A percentile compares a stretch with the other conserved stretches of the same genome.
phyloP scores from a whole-genome alignment of 2,113 vertebrate genomes.

The Myotis davidii region DNA sequence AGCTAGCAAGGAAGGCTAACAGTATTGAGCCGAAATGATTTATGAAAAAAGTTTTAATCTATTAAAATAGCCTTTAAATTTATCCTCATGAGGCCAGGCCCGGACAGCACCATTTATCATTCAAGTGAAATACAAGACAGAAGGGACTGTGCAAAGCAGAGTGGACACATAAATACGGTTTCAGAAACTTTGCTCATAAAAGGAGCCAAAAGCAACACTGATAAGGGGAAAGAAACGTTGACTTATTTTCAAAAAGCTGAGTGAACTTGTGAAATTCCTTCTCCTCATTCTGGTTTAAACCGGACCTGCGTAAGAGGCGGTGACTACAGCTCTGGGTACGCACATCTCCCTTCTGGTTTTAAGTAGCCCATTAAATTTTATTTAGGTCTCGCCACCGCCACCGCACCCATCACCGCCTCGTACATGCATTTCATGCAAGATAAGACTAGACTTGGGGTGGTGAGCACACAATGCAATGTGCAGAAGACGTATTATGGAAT shows the following conservation, averaged over 20 bases:
- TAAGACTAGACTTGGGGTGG: background rate
- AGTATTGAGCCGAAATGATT: constrained; percentile 48
- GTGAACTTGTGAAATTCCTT: background rate
- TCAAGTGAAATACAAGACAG: constrained; percentile 67
- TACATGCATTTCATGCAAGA: background rate
- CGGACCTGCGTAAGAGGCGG: background rate
- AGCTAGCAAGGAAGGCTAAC: background rate
- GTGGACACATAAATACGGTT: background rate
- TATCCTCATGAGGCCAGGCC: constrained; percentile 50
- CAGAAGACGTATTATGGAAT: background rate
- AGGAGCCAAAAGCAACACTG: constrained; percentile 66
- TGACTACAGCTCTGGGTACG: background rate
- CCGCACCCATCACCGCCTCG: background rate
- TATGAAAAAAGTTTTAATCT: constrained; percentile 54
- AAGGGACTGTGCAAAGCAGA: background rate
- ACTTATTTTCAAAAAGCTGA: constrained; percentile 39
- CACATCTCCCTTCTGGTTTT: background rate
- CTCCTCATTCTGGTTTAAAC: background rate
- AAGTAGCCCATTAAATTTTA: constrained; percentile 42
- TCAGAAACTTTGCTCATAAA: constrained; percentile 37
- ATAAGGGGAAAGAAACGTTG: constrained; percentile 32
- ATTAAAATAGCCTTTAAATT: constrained; percentile 63
- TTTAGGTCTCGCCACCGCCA: background rate
- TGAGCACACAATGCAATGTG: background rate
- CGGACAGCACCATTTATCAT: constrained; percentile 68